Evolutionary conservation across 92 coral and sea anemone species (phyloP).

Genomic region (Zoanthus solanderi): DNA sequence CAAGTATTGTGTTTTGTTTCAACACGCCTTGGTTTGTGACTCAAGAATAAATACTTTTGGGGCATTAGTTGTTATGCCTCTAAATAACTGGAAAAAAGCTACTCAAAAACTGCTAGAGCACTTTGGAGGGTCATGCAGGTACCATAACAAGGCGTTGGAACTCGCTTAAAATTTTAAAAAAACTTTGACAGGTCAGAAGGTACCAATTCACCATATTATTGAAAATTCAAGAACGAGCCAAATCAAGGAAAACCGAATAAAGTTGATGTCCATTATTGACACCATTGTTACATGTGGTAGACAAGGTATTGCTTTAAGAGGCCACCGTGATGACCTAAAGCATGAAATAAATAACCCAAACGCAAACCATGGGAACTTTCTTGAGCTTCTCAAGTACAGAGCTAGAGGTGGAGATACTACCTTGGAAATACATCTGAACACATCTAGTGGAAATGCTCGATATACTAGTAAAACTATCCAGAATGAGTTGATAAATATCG

Average conservation of each 20-base stretch:
- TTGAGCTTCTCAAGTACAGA: conserved; percentile 37
- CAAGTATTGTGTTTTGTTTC: background rate
- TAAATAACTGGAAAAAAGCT: conserved; percentile 19
- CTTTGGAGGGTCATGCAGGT: background rate
- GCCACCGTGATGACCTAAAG: conserved; percentile 53
- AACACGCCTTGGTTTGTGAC: background rate
- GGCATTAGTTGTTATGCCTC: conserved; percentile 28
- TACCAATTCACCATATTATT: conserved; percentile 41
- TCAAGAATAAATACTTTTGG: conserved; percentile 43
- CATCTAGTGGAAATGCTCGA: conserved; percentile 41
- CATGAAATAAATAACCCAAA: conserved; percentile 42
- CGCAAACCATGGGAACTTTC: conserved; percentile 47
- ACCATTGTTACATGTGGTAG: conserved; percentile 53
- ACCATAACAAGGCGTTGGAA: conserved; percentile 45
- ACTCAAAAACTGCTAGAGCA: background rate
- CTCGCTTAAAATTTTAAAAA: conserved; percentile 30
- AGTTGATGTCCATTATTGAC: conserved; percentile 46
- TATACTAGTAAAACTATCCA: conserved; percentile 48
- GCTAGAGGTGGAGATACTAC: conserved; percentile 40
- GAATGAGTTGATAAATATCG: conserved; percentile 53
- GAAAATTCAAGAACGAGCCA: conserved; percentile 34
- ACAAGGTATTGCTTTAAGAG: conserved; percentile 45
- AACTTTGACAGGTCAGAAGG: conserved; percentile 48
- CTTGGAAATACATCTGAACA: conserved; percentile 15
- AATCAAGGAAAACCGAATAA: conserved; percentile 49